Base-by-base conservation (phyloP, 2,888 invertebrate species). In the Harmothoe impar region DNA sequence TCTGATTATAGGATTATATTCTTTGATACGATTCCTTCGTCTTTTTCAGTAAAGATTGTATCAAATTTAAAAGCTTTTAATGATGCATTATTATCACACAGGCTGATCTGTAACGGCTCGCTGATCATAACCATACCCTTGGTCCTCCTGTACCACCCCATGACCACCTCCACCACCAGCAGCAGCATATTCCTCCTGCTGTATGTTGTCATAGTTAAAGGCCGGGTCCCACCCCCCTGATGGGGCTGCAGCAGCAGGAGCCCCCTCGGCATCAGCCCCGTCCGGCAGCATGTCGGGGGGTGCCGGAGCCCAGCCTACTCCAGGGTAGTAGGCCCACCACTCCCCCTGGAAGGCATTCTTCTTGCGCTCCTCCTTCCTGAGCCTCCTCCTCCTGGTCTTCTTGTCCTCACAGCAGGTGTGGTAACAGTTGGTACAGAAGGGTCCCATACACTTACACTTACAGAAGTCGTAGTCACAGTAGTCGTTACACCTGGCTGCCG, bases 291-390 rank as follows among this genome's bases (percentile, higher is more conserved):
- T 84, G 51, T 84, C 51, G 0, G 17, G 20, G 15, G 84, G 84
- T 23, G 84, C 84, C 5, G 51, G 84, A n/a, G 33, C 84, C 84
- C 84, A 84, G n/a, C 84, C 84, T 10, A 84, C 25, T 3, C 84
- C 84, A 17, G 84, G 84, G 23, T 84, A 84, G 84, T 84, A 84
- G 25, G 84, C 84, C 84, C 84, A 84, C 84, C 84, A 84, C 43
- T 84, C 43, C 5, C 84, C 84, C 35, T 84, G 35, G 10, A 12
- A 12, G 35, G 20, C 35, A 10, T 84, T 23, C 43, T 43, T 51
- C 84, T 25, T 35, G 5, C 25, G 1, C 84, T 84, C 20, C 43
- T 25, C n/a, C 51, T 35, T 33, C 35, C 35, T 33, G 15, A 20
- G 10, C 23, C 51, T 33, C 43, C 51, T 33, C 25, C 25, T 84